Evolutionary conservation across 1,140 invertebrate genomes (phyloP).

Genomic region (Hydropsyche tenuis): DNA sequence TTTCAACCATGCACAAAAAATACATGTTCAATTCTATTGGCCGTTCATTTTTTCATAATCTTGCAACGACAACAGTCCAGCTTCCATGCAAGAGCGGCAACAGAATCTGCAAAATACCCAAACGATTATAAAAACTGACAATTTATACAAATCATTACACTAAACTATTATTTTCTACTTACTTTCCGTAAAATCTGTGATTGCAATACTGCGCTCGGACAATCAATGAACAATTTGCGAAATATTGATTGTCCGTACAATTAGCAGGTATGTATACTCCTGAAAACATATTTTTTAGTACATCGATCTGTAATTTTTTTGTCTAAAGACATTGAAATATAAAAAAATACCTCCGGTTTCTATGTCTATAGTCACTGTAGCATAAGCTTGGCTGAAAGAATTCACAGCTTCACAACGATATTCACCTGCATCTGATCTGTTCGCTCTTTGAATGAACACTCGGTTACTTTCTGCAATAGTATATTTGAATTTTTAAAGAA

Average conservation of each 20-base stretch:
- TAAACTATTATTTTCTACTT: constrained; percentile 47
- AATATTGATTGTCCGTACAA: constrained; percentile 87
- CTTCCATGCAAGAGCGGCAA: constrained; percentile 87
- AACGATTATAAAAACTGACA: not conserved
- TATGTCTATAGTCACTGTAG: constrained; percentile 70
- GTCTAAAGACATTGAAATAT: constrained; percentile 16
- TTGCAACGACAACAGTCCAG: constrained; percentile 65
- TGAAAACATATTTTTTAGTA: no score
- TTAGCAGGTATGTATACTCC: constrained; percentile 76
- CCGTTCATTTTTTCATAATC: no score
- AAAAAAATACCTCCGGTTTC: constrained; percentile 53
- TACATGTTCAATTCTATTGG: no score
- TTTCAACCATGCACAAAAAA: no score
- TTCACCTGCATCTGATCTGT: constrained; percentile 72
- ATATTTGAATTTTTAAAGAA: not conserved
- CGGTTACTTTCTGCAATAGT: constrained; percentile 67
- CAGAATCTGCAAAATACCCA: constrained; percentile 70
- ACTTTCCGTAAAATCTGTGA: constrained; percentile 85
- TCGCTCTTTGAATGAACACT: constrained; percentile 70
- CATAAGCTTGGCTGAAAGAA: constrained; percentile 67
- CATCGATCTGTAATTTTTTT: no score
- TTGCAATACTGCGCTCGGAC: constrained; percentile 81
- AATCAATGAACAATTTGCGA: constrained; percentile 87
- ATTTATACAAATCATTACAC: not conserved
- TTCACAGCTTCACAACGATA: constrained; percentile 84